These are phyloP conservation scores for Sebastes nivosus DNA, from an alignment of 2,797 vertebrate genomes.

Conservation along the genomic window DNA sequence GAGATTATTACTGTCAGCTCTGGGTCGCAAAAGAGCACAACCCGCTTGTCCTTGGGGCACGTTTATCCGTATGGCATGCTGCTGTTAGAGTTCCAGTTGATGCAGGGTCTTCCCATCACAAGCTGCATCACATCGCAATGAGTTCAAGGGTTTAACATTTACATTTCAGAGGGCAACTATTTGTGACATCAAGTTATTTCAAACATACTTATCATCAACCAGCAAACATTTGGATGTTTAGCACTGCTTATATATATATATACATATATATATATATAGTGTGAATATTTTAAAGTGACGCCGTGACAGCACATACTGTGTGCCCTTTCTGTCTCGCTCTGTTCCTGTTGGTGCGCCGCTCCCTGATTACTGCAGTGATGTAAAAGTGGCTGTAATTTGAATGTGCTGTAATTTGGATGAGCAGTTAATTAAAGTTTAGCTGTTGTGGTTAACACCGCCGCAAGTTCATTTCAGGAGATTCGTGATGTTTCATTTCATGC, in stretches of 20 bases:
- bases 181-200: neutral
- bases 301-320: neutral
- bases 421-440: slow-evolving; percentile 12
- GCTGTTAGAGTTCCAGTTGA: slow-evolving; percentile 34
- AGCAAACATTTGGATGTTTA: neutral
- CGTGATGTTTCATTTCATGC: neutral
- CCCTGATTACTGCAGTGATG: slow-evolving; percentile 18
- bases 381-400: slow-evolving; percentile 17
- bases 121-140: slow-evolving; percentile 6
- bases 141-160: neutral
- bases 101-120: neutral
- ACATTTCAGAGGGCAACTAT: neutral
- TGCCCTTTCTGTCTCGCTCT: neutral
- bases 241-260: neutral
- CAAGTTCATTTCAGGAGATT: neutral
- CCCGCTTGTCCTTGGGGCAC: slow-evolving; percentile 55
- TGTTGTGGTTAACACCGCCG: neutral
- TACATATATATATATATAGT: neutral
- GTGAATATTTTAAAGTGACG: neutral
- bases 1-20: slow-evolving; percentile 70
- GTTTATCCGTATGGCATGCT: slow-evolving; percentile 40
- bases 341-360: neutral
- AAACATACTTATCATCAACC: neutral
- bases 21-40: slow-evolving; percentile 53
- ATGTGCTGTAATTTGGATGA: slow-evolving; percentile 4